Evolutionary conservation across 2,113 vertebrate species (phyloP).

Genomic region (Corythornis cristatus): DNA sequence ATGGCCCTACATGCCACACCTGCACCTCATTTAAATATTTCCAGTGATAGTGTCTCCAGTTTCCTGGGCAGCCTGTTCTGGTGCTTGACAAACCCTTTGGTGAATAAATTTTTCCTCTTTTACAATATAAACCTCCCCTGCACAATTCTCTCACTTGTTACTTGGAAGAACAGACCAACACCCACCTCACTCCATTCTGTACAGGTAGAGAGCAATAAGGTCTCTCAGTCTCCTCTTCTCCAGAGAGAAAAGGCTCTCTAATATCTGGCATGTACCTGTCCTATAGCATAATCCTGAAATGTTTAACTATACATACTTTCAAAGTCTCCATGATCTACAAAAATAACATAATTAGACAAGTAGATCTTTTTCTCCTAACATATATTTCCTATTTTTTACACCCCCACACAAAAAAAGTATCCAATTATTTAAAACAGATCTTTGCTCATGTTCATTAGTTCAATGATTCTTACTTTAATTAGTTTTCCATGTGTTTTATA

Average conservation of each 20-base stretch:
- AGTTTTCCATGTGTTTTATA: background rate
- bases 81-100: too few species aligned
- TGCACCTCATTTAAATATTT: background rate
- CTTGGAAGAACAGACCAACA: too few species aligned
- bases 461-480: background rate
- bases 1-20: rapidly evolving
- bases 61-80: too few species aligned
- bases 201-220: too few species aligned
- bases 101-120: too few species aligned
- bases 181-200: too few species aligned
- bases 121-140: too few species aligned
- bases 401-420: background rate
- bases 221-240: too few species aligned
- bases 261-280: background rate
- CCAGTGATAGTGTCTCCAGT: background rate
- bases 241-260: background rate
- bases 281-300: background rate
- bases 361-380: background rate
- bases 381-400: background rate
- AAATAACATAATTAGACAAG: background rate
- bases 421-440: background rate
- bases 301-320: background rate
- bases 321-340: background rate
- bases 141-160: too few species aligned
- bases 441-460: background rate